phyloP scores from a whole-genome alignment of 2,888 invertebrate species.

The Rhingia campestris region DNA sequence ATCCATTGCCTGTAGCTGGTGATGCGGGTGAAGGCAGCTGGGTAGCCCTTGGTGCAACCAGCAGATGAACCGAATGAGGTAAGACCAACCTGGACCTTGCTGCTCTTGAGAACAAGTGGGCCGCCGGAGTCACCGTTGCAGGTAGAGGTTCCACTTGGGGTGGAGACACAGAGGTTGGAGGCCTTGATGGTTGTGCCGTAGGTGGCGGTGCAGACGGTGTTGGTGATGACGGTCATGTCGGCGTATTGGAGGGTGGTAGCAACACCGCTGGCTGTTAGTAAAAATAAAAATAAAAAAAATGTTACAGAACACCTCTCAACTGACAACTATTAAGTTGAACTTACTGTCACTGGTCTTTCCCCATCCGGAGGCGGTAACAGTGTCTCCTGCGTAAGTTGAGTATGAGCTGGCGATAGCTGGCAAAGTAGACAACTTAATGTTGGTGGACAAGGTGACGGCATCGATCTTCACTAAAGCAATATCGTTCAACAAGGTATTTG shows the following conservation, averaged over 20 bases:
- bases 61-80: conserved; percentile 20
- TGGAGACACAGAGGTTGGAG: conserved; percentile 74
- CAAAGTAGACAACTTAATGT: conserved; percentile 37
- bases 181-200: conserved; percentile 73
- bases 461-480: conserved; percentile 63
- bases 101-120: conserved; percentile 18
- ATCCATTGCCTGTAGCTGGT: conserved; percentile 78
- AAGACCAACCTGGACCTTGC: conserved; percentile 17
- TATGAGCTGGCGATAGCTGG: conserved; percentile 13
- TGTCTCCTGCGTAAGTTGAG: neutral
- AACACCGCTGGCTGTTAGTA: conserved; percentile 47
- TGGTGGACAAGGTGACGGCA: conserved; percentile 70
- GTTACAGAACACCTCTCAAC: neutral
- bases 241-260: conserved; percentile 75
- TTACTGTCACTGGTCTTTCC: conserved; percentile 49
- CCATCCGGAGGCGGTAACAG: conserved; percentile 51
- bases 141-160: conserved; percentile 58
- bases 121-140: conserved; percentile 55
- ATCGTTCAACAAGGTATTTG: conserved; percentile 58
- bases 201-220: conserved; percentile 74
- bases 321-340: neutral
- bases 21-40: conserved; percentile 77
- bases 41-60: conserved; percentile 31
- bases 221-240: conserved; percentile 75
- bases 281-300: neutral